Percentiles rank a stretch among this genome's conserved stretches.
phyloP scores from a whole-genome alignment of 2,888 invertebrate genomes.

The Odontomyia ornata region DNA sequence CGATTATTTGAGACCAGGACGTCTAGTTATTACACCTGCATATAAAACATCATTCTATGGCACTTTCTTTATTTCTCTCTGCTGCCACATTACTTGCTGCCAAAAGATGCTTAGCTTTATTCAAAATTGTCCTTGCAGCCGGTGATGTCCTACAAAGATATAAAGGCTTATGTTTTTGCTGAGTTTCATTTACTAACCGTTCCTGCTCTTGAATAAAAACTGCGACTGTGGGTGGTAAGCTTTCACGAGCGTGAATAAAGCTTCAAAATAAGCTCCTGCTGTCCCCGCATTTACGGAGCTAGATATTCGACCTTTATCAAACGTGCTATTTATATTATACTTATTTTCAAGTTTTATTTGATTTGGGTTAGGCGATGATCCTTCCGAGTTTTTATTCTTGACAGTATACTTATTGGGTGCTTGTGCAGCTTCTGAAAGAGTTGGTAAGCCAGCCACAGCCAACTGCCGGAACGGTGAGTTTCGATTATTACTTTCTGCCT shows the following conservation, averaged over 20 bases:
- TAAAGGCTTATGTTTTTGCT: slow-evolving; percentile 23
- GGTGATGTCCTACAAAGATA: slow-evolving; percentile 28
- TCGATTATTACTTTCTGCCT: background rate
- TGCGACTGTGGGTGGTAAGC: slow-evolving; percentile 41
- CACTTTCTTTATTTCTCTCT: slow-evolving; percentile 20
- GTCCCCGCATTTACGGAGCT: slow-evolving; percentile 17
- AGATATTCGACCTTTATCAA: slow-evolving; percentile 33
- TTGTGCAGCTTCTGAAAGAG: slow-evolving; percentile 65
- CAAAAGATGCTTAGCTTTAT: slow-evolving; percentile 13
- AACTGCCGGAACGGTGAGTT: slow-evolving; percentile 70
- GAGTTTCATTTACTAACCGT: background rate
- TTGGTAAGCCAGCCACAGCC: slow-evolving; percentile 60
- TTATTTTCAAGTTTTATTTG: slow-evolving; percentile 31
- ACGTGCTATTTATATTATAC: slow-evolving; percentile 40
- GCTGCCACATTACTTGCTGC: slow-evolving; percentile 35
- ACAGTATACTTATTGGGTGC: slow-evolving; percentile 63
- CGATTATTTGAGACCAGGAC: slow-evolving; percentile 74
- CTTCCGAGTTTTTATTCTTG: slow-evolving; percentile 54
- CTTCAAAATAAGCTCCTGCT: slow-evolving; percentile 25
- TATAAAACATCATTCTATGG: slow-evolving; percentile 64
- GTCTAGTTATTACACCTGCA: slow-evolving; percentile 71
- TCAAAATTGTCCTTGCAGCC: slow-evolving; percentile 29
- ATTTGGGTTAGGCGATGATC: slow-evolving; percentile 29
- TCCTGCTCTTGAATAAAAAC: slow-evolving; percentile 27
- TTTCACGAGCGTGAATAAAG: slow-evolving; percentile 61